phyloP scores from a whole-genome alignment of 1,140 invertebrate species.

The Conopomorpha cramerella region DNA sequence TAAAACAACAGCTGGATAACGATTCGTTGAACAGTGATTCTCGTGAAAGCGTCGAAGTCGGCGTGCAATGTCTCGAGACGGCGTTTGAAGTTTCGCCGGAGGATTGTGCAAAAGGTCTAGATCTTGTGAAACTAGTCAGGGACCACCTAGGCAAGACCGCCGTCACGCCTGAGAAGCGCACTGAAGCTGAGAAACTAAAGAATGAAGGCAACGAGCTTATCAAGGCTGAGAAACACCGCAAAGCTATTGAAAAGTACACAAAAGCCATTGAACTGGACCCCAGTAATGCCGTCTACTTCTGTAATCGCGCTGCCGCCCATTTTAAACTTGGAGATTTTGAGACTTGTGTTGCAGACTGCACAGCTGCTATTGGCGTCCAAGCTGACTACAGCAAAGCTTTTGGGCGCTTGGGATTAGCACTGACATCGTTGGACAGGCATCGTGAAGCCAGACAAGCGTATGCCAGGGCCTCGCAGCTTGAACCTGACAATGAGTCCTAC shows the following conservation, averaged over 20 bases:
- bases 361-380: slow-evolving; percentile 85
- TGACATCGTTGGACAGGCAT: slow-evolving; percentile 80
- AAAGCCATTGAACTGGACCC: slow-evolving; percentile 84
- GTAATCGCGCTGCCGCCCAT: slow-evolving; percentile 91
- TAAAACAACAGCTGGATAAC: slow-evolving; percentile 42
- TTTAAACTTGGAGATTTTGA: slow-evolving; percentile 83
- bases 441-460: slow-evolving; percentile 85
- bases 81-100: slow-evolving; percentile 70
- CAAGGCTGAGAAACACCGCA: slow-evolving; percentile 77
- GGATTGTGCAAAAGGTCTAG: slow-evolving; percentile 43
- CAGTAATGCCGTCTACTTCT: slow-evolving; percentile 91
- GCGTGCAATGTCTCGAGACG: slow-evolving; percentile 83
- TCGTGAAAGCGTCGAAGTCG: slow-evolving; percentile 78
- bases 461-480: slow-evolving; percentile 85
- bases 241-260: slow-evolving; percentile 82
- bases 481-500: slow-evolving; percentile 92
- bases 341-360: slow-evolving; percentile 86
- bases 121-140: slow-evolving; percentile 54
- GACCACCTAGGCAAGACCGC: slow-evolving; percentile 14
- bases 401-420: slow-evolving; percentile 88
- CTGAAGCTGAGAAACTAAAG: slow-evolving; percentile 76
- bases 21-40: slow-evolving; percentile 63
- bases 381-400: slow-evolving; percentile 93
- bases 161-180: slow-evolving; percentile 9
- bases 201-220: slow-evolving; percentile 87